Evolutionary conservation across 2,113 vertebrate species (phyloP), one percentile per base, ranked within the genome.

Genomic region (Mustela nigripes): DNA sequence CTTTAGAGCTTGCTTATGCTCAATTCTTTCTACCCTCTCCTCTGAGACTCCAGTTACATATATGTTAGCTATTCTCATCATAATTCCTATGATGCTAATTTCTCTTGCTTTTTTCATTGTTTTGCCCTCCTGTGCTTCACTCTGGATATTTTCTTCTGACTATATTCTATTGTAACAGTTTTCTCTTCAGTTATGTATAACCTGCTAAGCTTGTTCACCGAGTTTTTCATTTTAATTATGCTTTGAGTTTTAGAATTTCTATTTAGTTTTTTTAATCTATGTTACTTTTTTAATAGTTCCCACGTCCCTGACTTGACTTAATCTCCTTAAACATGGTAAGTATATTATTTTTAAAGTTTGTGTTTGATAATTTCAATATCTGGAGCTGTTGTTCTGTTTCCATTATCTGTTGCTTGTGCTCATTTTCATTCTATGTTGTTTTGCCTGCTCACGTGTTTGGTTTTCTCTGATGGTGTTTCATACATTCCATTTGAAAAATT

Each of bases 381-480:
- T 71, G 58, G 50, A 62, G 42, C 42, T 33, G 26, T 16, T 33
- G 26, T 22, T 56, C 56, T 91, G 56, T 31, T 79, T 90, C n/a
- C 22, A 31, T 71, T 42, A 48, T 56, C 71, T 80, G 28, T 62
- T 79, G 11, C 65, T 73, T 91, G 71, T 63, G 62, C 28, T 85
- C 3, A 11, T 39, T 91, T 91, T 73, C 42, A 48, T 45, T 85
- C 80, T 28, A 53, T 67, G 28, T 22, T 94, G 11, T 73, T 91
- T 85, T 31, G 7, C 48, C 73, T 63, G 67, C 18, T 86, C 8
- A 24, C 31, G 6, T 73, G 28, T 74, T 45, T 53, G 62, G 22
- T 36, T 48, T 94, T 86, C 82, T 96, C 73, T 73, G 58, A 83
- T 82, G 74, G 36, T 85, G 18, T 87, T 87, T 94, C 48, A 73